These are phyloP conservation scores for Drosophila ficusphila DNA, from an alignment of 1,140 invertebrate genomes.

Conservation along the genomic window DNA sequence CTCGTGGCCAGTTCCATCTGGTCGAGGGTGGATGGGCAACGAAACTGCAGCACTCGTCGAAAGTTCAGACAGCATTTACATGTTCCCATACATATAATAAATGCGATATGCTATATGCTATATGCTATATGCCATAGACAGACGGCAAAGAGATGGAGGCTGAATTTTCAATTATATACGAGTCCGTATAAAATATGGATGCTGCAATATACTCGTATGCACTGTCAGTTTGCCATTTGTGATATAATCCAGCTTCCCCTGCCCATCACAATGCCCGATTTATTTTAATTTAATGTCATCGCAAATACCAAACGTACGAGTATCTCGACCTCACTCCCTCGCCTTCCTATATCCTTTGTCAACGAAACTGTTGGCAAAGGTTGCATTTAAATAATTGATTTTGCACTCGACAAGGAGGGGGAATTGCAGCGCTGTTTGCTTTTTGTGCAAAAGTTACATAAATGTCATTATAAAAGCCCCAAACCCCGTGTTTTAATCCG, in stretches of 20 bases:
- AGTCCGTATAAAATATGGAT: constrained; percentile 23
- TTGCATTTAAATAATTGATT: constrained; percentile 74
- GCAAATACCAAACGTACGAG: constrained; percentile 22
- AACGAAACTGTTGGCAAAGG: constrained; percentile 41
- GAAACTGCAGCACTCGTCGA: constrained; percentile 35
- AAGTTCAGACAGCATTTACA: constrained; percentile 48
- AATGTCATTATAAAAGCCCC: neutral
- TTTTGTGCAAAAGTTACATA: neutral
- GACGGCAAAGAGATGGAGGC: neutral
- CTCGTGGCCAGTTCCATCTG: constrained; percentile 39
- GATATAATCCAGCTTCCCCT: constrained; percentile 18
- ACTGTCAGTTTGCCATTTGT: constrained; percentile 34
- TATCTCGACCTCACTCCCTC: neutral
- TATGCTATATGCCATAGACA: constrained; percentile 14
- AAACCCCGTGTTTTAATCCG: neutral
- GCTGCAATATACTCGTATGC: constrained; percentile 20
- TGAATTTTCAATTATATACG: constrained; percentile 49
- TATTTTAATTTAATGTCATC: constrained; percentile 42
- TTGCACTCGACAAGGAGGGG: constrained; percentile 12
- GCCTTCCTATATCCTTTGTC: neutral
- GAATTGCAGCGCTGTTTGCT: neutral
- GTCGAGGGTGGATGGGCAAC: constrained; percentile 8
- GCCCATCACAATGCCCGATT: constrained; percentile 4
- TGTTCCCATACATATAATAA: constrained; percentile 24
- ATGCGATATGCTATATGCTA: constrained; percentile 11